Percentiles rank a stretch among this genome's conserved stretches.
These are phyloP conservation scores for Montipora foliosa DNA, from an alignment of 64 coral and sea anemone species.

Conservation along the genomic window DNA sequence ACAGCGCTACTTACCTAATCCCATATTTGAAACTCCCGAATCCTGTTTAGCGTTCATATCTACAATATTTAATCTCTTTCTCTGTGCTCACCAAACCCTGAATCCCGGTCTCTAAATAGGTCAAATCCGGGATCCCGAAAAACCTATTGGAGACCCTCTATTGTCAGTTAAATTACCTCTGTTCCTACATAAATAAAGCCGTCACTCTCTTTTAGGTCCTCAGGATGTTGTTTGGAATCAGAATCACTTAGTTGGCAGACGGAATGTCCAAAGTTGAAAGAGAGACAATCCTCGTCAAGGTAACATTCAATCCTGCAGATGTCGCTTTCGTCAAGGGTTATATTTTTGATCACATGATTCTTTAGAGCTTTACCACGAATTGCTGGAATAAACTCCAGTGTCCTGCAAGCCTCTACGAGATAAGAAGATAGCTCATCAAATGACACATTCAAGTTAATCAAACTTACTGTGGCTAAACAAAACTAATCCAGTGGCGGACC, in stretches of 20 bases:
- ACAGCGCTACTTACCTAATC: too few relatives aligned
- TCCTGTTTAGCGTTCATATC: too few relatives aligned
- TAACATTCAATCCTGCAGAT: not conserved
- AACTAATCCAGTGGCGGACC: too few relatives aligned
- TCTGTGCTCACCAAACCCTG: too few relatives aligned
- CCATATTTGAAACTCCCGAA: too few relatives aligned
- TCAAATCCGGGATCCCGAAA: not conserved
- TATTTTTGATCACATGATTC: not conserved
- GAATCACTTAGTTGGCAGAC: not conserved
- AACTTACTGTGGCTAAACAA: too few relatives aligned
- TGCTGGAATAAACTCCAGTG: not conserved
- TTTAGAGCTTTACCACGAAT: not conserved
- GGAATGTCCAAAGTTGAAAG: not conserved
- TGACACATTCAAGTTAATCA: too few relatives aligned
- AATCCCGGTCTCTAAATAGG: too few relatives aligned
- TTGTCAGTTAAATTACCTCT: not conserved
- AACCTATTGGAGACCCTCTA: not conserved
- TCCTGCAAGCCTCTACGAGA: not conserved
- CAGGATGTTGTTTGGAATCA: not conserved
- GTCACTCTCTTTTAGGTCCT: not conserved
- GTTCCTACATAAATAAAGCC: not conserved
- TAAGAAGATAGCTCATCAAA: too few relatives aligned
- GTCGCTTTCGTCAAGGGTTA: not conserved
- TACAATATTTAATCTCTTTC: too few relatives aligned
- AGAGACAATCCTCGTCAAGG: not conserved